Conservation (phyloP, 2,888 invertebrate species). For the Andricus quercusramuli region DNA sequence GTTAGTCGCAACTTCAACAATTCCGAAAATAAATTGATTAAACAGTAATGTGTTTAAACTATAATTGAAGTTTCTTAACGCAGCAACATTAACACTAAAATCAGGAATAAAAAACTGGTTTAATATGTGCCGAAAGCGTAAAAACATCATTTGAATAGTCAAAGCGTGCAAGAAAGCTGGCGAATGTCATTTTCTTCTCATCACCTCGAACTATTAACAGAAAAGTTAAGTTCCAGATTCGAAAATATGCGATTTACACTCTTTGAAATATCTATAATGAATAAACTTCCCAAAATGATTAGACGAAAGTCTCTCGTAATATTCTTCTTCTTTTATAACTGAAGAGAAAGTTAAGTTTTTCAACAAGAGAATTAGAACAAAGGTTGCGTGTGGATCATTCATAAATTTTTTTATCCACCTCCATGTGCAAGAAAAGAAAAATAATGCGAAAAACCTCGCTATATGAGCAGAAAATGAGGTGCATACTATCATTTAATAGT, state of each 20-base stretch:
- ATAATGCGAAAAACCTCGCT: background rate
- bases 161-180: background rate
- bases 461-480: background rate
- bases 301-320: background rate
- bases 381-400: background rate
- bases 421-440: background rate
- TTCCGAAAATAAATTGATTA: background rate
- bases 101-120: background rate
- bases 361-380: background rate
- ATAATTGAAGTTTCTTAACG: background rate
- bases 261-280: background rate
- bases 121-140: background rate
- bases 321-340: background rate
- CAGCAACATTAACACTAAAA: background rate
- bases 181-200: background rate
- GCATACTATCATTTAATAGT: constrained; percentile 3
- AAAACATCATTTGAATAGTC: background rate
- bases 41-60: background rate
- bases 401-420: background rate
- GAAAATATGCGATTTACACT: background rate
- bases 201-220: background rate
- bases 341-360: background rate
- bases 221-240: background rate
- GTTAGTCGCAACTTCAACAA: no score
- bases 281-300: background rate